A percentile compares a stretch with the other conserved stretches of the same genome.
Evolutionary conservation across 2,113 vertebrate genomes (phyloP).

Genomic region (Trogon melanurus): DNA sequence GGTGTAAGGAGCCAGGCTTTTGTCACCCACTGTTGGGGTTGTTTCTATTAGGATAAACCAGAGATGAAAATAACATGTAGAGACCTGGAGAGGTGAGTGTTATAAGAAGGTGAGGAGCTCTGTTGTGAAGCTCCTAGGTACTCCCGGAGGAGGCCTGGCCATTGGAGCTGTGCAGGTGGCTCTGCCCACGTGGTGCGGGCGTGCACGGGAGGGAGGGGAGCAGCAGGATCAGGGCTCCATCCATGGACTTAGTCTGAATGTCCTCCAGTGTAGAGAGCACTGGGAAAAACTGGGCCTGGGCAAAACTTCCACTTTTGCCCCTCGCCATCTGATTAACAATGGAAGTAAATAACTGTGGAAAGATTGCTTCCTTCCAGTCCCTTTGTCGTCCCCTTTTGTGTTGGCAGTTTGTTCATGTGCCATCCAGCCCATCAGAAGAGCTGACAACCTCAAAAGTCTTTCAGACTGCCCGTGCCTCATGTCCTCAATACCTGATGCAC

Average conservation of each 20-base stretch:
- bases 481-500: neutral
- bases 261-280: neutral
- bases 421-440: neutral
- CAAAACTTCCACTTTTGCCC: neutral
- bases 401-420: neutral
- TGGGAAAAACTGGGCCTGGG: neutral
- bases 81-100: neutral
- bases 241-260: rapidly evolving
- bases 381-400: neutral
- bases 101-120: neutral
- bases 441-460: neutral
- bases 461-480: neutral
- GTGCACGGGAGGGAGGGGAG: neutral
- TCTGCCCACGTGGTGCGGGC: rapidly evolving
- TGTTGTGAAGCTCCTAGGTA: neutral
- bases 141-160: neutral
- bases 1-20: neutral
- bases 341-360: neutral
- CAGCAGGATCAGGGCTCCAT: neutral
- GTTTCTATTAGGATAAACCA: neutral
- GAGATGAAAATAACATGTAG: neutral
- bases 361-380: neutral
- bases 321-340: neutral
- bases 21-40: neutral
- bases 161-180: neutral